phyloP scores from a whole-genome alignment of 2,797 vertebrate genomes.

The Onychomys torridus region DNA sequence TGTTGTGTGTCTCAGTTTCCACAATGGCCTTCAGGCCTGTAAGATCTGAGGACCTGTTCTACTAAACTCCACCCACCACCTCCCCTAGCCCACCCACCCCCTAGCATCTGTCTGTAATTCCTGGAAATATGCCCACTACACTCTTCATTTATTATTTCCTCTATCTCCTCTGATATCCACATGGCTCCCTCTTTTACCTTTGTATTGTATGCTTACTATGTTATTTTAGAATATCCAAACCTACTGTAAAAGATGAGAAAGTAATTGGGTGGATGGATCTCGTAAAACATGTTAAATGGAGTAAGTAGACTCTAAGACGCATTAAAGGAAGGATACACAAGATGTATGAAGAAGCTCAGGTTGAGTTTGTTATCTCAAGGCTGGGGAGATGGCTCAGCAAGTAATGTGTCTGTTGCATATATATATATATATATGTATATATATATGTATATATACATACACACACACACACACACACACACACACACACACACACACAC shows the following conservation, averaged over 20 bases:
- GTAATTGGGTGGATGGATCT: background rate
- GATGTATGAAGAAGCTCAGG: background rate
- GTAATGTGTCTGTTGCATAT: too few relatives aligned
- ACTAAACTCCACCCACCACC: background rate
- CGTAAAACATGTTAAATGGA: background rate
- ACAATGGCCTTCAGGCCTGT: too few relatives aligned
- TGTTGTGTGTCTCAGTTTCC: background rate
- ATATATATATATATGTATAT: too few relatives aligned
- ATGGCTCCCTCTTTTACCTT: background rate
- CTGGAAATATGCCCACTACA: background rate
- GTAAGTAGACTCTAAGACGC: background rate
- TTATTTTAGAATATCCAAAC: background rate
- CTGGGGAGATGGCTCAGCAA: background rate
- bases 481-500: too few relatives aligned
- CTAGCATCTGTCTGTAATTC: background rate
- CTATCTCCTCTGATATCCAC: background rate
- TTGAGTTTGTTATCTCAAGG: background rate
- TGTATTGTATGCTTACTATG: background rate
- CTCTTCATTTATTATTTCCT: background rate
- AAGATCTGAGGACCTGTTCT: background rate
- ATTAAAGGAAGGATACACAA: background rate
- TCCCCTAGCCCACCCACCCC: background rate
- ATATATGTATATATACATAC: too few relatives aligned
- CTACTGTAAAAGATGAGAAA: background rate
- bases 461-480: too few relatives aligned